Evolutionary conservation across 2,113 vertebrate species (phyloP).

Genomic region (Zingel zingel): DNA sequence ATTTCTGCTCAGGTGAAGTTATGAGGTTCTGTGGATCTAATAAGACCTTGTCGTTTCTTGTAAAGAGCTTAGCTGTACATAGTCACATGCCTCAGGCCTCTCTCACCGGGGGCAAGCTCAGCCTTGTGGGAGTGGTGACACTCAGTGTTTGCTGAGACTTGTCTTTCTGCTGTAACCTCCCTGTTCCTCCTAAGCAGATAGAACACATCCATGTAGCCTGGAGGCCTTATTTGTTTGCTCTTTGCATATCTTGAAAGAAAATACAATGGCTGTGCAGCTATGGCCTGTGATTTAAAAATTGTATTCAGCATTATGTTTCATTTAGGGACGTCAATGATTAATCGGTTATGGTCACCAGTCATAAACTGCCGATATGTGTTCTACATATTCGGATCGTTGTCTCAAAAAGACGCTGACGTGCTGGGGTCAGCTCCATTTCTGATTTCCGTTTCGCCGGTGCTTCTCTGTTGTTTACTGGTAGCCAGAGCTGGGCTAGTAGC

Average conservation of each 20-base stretch:
- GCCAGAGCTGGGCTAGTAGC: no score
- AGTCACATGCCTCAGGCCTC: slow-evolving; percentile 8
- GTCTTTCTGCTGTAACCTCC: neutral
- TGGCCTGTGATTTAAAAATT: neutral
- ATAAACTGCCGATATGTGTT: no score
- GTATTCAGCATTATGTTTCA: neutral
- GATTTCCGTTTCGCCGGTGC: no score
- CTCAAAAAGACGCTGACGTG: no score
- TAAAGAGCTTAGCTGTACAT: neutral
- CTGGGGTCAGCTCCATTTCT: no score
- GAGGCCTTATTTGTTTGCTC: neutral
- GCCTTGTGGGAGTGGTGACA: neutral
- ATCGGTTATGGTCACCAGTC: no score
- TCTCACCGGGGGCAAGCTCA: neutral
- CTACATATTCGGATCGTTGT: no score
- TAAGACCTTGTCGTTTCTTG: neutral
- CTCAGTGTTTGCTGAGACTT: neutral
- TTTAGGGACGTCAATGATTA: no score
- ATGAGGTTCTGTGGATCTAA: neutral
- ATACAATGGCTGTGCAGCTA: neutral
- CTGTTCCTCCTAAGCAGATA: neutral
- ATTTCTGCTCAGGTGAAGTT: no score
- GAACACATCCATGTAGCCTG: neutral
- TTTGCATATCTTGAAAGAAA: neutral
- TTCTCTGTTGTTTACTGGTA: no score